phyloP scores from a whole-genome alignment of 2,113 vertebrate genomes.

The Nibea coibor region DNA sequence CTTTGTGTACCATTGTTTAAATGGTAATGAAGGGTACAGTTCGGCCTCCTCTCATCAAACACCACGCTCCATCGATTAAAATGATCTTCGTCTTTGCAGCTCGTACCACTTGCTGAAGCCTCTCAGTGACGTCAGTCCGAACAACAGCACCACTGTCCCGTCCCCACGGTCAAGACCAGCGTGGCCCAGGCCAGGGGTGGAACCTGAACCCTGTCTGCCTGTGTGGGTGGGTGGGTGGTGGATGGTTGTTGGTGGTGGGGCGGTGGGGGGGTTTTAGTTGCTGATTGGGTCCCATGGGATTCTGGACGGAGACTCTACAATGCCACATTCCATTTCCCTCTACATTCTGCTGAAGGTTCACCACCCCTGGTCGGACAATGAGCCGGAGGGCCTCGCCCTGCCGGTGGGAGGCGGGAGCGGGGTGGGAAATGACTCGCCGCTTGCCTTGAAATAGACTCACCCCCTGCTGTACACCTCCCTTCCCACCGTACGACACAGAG shows the following conservation, averaged over 20 bases:
- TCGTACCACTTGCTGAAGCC: slow-evolving; percentile 13
- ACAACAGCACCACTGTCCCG: slow-evolving; percentile 71
- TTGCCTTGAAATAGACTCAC: slow-evolving; percentile 71
- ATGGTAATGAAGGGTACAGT: slow-evolving; percentile 18
- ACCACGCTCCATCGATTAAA: slow-evolving; percentile 15
- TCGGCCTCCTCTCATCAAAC: not conserved
- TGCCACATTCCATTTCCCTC: slow-evolving; percentile 71
- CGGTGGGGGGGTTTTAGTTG: slow-evolving; percentile 3
- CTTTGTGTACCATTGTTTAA: slow-evolving; percentile 15
- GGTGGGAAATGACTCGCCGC: slow-evolving; percentile 64
- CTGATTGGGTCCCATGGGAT: slow-evolving; percentile 60
- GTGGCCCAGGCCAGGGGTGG: slow-evolving; percentile 62
- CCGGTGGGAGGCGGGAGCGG: slow-evolving; percentile 11
- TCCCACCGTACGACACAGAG: slow-evolving; percentile 5
- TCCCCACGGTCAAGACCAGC: slow-evolving; percentile 21
- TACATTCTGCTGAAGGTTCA: slow-evolving; percentile 71
- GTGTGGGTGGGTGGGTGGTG: not conserved
- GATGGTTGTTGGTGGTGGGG: not conserved
- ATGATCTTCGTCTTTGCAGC: slow-evolving; percentile 23
- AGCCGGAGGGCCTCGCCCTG: slow-evolving; percentile 70
- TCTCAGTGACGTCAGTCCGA: slow-evolving; percentile 50
- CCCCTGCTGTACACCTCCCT: slow-evolving; percentile 18
- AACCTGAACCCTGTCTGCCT: slow-evolving; percentile 57
- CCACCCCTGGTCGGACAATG: slow-evolving; percentile 73
- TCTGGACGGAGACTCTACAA: slow-evolving; percentile 62